Evolutionary conservation across 2,888 invertebrate genomes (phyloP).

Genomic region (Drosophila planitibia): DNA sequence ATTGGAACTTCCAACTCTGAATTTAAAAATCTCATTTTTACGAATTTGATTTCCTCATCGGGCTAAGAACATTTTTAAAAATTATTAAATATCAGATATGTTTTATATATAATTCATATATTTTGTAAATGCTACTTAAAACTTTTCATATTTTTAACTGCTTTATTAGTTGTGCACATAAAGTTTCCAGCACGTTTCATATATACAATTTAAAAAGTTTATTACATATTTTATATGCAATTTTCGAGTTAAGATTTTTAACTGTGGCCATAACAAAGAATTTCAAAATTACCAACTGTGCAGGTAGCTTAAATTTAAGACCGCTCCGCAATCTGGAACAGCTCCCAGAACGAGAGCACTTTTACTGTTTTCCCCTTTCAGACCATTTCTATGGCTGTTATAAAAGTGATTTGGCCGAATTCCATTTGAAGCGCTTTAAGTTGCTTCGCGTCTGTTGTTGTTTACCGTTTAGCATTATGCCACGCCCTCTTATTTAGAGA

Average conservation of each 20-base stretch:
- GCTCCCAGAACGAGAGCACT: not conserved
- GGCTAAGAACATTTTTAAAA: not conserved
- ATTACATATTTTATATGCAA: slow-evolving; percentile 2
- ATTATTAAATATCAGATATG: not conserved
- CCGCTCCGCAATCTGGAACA: not conserved
- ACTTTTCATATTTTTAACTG: not conserved
- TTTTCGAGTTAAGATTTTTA: slow-evolving; percentile 5
- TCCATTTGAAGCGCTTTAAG: slow-evolving; percentile 22
- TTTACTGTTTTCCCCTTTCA: not conserved
- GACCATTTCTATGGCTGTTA: not conserved
- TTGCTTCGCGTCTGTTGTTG: slow-evolving; percentile 16
- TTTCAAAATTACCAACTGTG: slow-evolving; percentile 1
- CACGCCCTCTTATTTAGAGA: slow-evolving; percentile 58
- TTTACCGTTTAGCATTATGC: slow-evolving; percentile 46
- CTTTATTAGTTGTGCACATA: slow-evolving; percentile 8
- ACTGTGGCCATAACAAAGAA: slow-evolving; percentile 4
- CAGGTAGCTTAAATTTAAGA: slow-evolving; percentile 3
- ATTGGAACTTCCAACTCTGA: not conserved
- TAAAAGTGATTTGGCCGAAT: slow-evolving; percentile 11
- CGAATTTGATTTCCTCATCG: not conserved
- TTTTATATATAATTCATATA: not conserved
- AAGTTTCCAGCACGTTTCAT: not conserved
- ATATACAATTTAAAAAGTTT: not conserved
- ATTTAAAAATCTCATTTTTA: not conserved
- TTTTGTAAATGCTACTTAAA: not conserved